Base-by-base conservation (phyloP, 2,113 vertebrate genomes). In the Narcine bancroftii region DNA sequence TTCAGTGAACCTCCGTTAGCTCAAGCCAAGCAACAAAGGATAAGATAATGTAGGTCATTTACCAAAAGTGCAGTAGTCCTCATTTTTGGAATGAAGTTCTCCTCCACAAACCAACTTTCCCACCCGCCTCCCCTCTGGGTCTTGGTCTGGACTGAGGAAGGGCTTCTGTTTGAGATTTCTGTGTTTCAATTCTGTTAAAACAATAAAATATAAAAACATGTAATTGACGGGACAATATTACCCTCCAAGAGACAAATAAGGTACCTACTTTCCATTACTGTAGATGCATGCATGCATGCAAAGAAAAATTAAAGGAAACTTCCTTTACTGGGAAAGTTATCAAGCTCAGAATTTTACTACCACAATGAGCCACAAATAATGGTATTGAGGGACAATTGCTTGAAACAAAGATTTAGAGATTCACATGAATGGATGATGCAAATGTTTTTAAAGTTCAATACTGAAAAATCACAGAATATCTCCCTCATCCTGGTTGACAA, bases 21-120 rank as follows among this genome's bases (percentile, higher is more conserved):
- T 89, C 60, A 33, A 65, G 87, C 60, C 45, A 42, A 45, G 36
- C 65, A 91, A 91, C 33, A 29, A 87, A 3, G 19, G 5, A 29
- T 26, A 91, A 69, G 7, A 17, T 45, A 91, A 71, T 26, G 39
- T 33, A 91, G 63, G 42, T 66, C 60, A 91, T 65, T 91, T 17
- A 91, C 89, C 89, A 91, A 69, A 91, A 69, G 89, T 91, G 42
- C 66, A 91, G 89, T 91, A 91, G 65, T 91, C 89, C 89, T 91
- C 63, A 91, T 91, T 91, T 91, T 91, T 91, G 29, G 85, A 89
- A 15, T 91, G 63, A 91, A 91, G 89, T 91, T 91, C 65, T 69
- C 89, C 89, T 69, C 63, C 89, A 91, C 89, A 91, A 45, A 91
- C 63, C 89, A 91, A 91, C 65, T 91, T 91, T 69, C 89, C 89